Evolutionary conservation across 92 coral and sea anemone species (phyloP), one percentile per base, ranked within the genome.

Genomic region (Heteractis magnifica): DNA sequence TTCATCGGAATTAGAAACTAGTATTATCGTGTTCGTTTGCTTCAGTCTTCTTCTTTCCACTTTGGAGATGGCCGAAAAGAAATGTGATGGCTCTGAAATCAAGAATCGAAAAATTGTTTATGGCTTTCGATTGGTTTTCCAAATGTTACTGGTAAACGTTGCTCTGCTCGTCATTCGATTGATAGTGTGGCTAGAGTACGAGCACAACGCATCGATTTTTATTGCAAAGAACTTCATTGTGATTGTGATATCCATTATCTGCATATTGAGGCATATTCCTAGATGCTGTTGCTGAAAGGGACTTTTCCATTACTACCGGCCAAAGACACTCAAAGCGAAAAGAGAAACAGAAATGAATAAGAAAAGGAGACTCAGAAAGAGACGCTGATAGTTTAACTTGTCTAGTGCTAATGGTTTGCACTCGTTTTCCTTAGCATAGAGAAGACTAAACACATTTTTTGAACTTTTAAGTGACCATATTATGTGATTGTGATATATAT

Each of bases 161-260:
- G 65, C 81, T 77, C 62, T 79, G 73, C 20, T 79, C n/a, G 49
- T 59, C 6, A 50, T 79, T 23, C 86, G 79, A 19, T 34, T 82
- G 50, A 18, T 71, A 8, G 79, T 75, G 49, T 82, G 86, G 86
- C 52, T 82, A 20, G 73, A 65, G 18, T 82, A 82, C 79, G 26
- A 82, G 23, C 53, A 65, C 44, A 58, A 9, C 15, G 81, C 81
- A n/a, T 78, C 81, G 50, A 78, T 78, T 51, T 78, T 78, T 56
- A 78, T 78, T n/a, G 81, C 81, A 6, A 78, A 78, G 41, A 78
- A 78, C 55, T 34, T 58, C 19, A 78, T 78, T n/a, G 49, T 58
- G 3, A n/a, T 78, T 52, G 62, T 53, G 65, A 78, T 78, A 15
- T 51, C 81, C 10, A 51, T 78, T 6, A 51, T 78, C 7, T 20